Conservation (phyloP, 2,797 vertebrate species). For the Tapirus indicus region DNA sequence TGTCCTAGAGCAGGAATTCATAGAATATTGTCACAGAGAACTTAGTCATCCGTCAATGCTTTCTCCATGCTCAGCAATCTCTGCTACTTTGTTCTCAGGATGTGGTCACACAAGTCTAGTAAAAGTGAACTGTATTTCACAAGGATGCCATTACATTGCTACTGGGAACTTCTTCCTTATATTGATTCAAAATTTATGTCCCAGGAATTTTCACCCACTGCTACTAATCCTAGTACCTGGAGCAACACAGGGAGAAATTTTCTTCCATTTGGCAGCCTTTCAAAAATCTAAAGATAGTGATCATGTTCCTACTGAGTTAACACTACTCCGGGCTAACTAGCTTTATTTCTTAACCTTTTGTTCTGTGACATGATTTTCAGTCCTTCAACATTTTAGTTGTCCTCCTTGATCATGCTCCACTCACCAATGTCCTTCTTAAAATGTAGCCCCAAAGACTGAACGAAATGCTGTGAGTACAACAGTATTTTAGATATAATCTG, state of each 20-base stretch:
- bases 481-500: neutral
- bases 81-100: neutral
- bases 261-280: neutral
- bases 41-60: neutral
- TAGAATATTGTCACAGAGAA: neutral
- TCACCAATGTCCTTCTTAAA: slow-evolving; percentile 1
- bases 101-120: neutral
- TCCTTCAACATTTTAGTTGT: neutral
- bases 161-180: neutral
- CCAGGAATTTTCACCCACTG: neutral
- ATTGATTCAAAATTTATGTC: neutral
- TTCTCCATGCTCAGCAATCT: neutral
- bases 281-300: neutral
- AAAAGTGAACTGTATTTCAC: neutral
- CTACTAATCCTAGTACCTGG: neutral
- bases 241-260: neutral
- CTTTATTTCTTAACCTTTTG: neutral
- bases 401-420: neutral
- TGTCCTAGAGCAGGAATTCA: neutral
- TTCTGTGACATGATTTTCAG: neutral
- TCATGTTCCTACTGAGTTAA: neutral
- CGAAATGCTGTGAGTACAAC: neutral
- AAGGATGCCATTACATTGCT: neutral
- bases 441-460: neutral
- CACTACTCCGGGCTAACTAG: neutral